Base-by-base conservation (phyloP, 2,888 invertebrate species). In the Euplexia lucipara region DNA sequence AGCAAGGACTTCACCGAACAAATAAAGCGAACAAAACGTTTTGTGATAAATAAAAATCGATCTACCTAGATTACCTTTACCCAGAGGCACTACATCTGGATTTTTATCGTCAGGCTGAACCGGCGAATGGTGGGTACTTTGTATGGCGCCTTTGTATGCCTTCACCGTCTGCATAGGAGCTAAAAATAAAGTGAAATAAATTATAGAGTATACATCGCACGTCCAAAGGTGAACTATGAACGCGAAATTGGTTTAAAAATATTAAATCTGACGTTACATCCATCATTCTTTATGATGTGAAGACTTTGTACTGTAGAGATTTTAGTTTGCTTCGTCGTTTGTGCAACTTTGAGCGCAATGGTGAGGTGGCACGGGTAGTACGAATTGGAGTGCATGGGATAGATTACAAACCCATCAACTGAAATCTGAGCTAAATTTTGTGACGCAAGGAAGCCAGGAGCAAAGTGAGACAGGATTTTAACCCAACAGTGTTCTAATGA, bases 101-200 rank as follows among this genome's bases (percentile, higher is more conserved):
- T 98, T 98, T 90, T 97, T 97, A 92, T 98, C 98, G 87, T 98
- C 98, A 83, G 97, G 97, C 87, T 97, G 96, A 86, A 97, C 97
- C 20, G 96, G 95, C 10, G 95, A 94, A 80, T 94, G 93, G 82
- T 91, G 91, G 12, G 86, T 84, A 83, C 96, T 92, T 79, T 97
- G 97, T 88, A 97, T 92, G 61, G 96, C 96, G 73, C 96, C 97
- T 92, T 97, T 97, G 90, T 97, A 92, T n/a, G 90, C 89, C 80
- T 95, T 95, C 84, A 89, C 89, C 18, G 91, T 89, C 82, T 94
- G 94, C 79, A 91, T 77, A 14, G 94, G 93, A 60, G 91, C 94
- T 94, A 86, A 72, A 89, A 89, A 85, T 79, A 76, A 78, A 67
- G 69, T 60, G 45, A 77, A 75, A 77, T 69, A 59, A 48, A 64